phyloP scores from a whole-genome alignment of 2,113 vertebrate genomes.

The Rutilus rutilus region DNA sequence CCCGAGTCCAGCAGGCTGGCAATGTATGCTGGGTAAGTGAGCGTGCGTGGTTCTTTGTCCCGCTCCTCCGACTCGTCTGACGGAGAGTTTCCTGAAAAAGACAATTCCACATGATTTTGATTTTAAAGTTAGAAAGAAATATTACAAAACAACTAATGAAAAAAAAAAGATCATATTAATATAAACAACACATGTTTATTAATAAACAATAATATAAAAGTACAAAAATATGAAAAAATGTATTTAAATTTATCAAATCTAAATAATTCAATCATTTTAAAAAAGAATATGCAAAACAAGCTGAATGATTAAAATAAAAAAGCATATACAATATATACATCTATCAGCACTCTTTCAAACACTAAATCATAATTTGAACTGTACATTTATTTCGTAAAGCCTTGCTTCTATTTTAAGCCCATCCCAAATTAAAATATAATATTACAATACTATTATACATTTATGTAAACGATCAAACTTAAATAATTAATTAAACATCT shows the following conservation, averaged over 20 bases:
- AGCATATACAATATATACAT: neutral
- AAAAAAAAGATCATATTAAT: neutral
- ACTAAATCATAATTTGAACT: neutral
- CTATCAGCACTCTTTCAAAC: neutral
- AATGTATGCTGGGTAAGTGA: constrained; percentile 94
- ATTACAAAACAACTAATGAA: neutral
- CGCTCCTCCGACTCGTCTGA: constrained; percentile 95
- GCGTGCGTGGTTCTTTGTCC: constrained; percentile 89
- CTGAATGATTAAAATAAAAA: neutral
- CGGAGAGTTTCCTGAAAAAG: constrained; percentile 89
- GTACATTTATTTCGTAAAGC: neutral
- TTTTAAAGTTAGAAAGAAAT: neutral
- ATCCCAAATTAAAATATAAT: neutral
- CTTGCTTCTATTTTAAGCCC: neutral
- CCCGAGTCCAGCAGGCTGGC: constrained; percentile 92
- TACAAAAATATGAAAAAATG: neutral
- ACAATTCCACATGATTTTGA: neutral
- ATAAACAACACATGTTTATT: neutral
- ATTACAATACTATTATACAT: too few relatives aligned
- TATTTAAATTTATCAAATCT: neutral
- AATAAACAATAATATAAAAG: neutral
- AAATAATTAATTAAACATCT: too few relatives aligned
- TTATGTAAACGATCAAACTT: too few relatives aligned
- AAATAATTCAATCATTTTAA: neutral
- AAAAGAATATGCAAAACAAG: neutral